These are phyloP conservation scores for Ceratosolen solmsi DNA, from an alignment of 1,140 invertebrate genomes.

Conservation along the genomic window DNA sequence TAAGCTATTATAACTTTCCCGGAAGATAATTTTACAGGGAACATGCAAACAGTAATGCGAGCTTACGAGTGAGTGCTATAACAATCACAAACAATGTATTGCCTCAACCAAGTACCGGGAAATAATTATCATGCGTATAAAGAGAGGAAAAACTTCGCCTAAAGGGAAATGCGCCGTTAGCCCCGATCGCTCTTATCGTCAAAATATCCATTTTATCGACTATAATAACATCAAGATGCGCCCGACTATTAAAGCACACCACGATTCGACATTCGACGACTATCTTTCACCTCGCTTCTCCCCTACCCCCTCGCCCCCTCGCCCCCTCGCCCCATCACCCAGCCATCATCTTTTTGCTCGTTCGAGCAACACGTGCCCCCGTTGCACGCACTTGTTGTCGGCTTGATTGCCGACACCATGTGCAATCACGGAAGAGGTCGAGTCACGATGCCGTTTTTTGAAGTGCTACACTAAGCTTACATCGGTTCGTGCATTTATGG, in stretches of 20 bases:
- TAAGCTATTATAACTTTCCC: slow-evolving; percentile 30
- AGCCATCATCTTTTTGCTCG: neutral
- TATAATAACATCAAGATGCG: no score
- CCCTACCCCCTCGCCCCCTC: no score
- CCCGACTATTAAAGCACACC: no score
- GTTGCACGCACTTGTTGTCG: neutral
- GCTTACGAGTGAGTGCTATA: neutral
- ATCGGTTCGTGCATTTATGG: slow-evolving; percentile 24
- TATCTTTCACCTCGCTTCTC: no score
- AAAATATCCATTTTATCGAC: no score
- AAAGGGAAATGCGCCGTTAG: neutral
- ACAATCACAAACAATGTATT: neutral
- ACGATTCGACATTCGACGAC: no score
- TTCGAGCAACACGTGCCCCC: neutral
- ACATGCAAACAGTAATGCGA: neutral
- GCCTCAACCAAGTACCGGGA: neutral
- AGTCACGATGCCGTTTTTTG: slow-evolving; percentile 12
- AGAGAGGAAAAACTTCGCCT: neutral
- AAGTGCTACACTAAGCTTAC: slow-evolving; percentile 17
- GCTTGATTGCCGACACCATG: slow-evolving; percentile 2
- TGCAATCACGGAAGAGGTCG: slow-evolving; percentile 40
- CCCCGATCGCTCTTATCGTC: neutral
- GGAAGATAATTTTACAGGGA: slow-evolving; percentile 18
- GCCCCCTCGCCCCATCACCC: neutral
- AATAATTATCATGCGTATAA: slow-evolving; percentile 11